Conservation (phyloP, 2,888 invertebrate genomes). For the Chironomus riparius region DNA sequence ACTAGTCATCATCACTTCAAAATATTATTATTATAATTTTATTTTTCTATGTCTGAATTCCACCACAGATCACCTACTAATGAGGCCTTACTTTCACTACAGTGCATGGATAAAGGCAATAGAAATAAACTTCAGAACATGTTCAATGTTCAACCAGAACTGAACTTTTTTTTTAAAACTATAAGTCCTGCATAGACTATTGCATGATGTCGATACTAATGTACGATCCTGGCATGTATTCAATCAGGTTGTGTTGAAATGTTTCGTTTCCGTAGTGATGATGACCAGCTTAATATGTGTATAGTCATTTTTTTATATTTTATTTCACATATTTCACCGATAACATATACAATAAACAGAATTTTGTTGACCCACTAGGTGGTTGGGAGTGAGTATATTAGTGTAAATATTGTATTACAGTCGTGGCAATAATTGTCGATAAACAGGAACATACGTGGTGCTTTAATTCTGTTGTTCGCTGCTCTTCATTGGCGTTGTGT, state of each 20-base stretch:
- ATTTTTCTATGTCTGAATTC: background rate
- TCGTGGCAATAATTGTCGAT: background rate
- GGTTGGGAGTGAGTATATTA: background rate
- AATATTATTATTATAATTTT: background rate
- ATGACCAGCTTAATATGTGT: background rate
- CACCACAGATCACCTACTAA: conserved; percentile 4
- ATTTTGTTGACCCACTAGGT: background rate
- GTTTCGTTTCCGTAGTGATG: background rate
- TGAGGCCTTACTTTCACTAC: background rate
- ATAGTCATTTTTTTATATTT: background rate
- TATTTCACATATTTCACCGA: background rate
- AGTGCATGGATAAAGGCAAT: background rate
- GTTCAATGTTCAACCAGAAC: background rate
- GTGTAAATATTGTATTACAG: background rate
- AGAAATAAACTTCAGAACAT: background rate
- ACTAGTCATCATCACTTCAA: background rate
- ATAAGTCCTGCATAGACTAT: background rate
- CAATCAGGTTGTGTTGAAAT: background rate
- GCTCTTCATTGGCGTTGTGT: too few species aligned
- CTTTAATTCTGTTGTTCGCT: background rate
- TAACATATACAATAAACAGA: background rate
- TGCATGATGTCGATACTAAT: background rate
- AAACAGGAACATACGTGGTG: background rate
- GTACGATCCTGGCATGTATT: background rate
- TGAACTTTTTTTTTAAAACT: background rate